Evolutionary conservation across 2,113 vertebrate genomes (phyloP).

Genomic region (Ptilonorhynchus violaceus): DNA sequence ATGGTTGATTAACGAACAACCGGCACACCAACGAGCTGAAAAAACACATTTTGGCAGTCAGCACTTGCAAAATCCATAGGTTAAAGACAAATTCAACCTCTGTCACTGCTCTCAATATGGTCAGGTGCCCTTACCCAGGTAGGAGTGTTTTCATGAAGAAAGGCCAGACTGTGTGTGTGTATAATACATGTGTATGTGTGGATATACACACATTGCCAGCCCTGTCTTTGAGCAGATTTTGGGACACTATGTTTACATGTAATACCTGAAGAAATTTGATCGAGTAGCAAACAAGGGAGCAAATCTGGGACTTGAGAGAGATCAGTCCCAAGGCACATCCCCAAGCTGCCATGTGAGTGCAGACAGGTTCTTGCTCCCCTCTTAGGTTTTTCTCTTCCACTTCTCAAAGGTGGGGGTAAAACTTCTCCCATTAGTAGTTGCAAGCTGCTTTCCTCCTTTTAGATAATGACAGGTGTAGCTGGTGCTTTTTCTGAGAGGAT

Average conservation of each 20-base stretch:
- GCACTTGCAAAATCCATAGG: conserved; percentile 20
- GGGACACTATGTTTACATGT: not conserved
- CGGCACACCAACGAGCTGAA: not conserved
- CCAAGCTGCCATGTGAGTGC: not conserved
- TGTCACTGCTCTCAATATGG: not conserved
- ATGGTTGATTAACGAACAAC: conserved; percentile 42
- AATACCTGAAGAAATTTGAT: not conserved
- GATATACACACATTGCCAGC: not conserved
- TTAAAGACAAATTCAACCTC: conserved; percentile 37
- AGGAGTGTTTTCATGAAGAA: not conserved
- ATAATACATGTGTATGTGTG: not conserved
- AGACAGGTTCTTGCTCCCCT: not conserved
- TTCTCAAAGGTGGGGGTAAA: not conserved
- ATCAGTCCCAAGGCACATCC: not conserved
- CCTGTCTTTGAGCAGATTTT: not conserved
- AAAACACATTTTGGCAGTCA: conserved; percentile 46
- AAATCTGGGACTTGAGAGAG: not conserved
- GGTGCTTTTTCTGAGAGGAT: not conserved
- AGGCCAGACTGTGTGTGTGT: not conserved
- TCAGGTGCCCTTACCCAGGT: not conserved
- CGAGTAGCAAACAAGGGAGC: not conserved
- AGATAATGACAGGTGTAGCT: not conserved
- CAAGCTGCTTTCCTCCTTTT: not conserved
- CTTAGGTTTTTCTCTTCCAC: not conserved
- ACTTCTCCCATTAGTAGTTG: not conserved